Base-by-base conservation (phyloP, 2,113 vertebrate genomes). In the Cariama cristata region DNA sequence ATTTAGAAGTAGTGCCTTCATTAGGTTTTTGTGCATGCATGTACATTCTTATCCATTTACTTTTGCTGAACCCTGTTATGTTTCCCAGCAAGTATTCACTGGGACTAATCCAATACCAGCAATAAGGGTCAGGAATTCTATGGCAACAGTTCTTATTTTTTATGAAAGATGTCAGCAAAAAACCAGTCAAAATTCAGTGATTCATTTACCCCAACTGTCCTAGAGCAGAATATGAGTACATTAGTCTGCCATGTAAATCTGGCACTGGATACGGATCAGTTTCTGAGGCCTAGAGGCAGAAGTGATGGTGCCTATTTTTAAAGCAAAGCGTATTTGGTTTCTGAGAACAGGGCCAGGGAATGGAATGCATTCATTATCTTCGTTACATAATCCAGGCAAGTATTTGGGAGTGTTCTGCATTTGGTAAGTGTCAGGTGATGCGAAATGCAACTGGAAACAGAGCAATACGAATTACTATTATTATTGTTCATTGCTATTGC, bases 321-420 rank as follows among this genome's bases (percentile, higher is more conserved):
- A 97, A 97, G 92, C 73, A 80, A 92, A 76, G 81, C 85, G 67
- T 85, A 85, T 95, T 92, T 97, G 86, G 88, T 96, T 97, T 97
- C 97, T 98, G 97, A 97, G 93, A 96, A 86, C 59, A 89, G 53
- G 44, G 68, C 59, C 42, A 26, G 66, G 90, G 81, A 96, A 96
- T 95, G 85, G 96, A 95, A 97, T 97, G 79, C 23, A 28, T 94
- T 84, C 72, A 84, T 88, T 94, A 71, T 75, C 69, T 79, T 97
- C 81, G 68, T 83, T 97, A 95, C 96, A 79, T 86, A 92, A 95
- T 81, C 86, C 93, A 94, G 94, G 77, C 96, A 97, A 98, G 71
- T 95, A 71, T 68, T 95, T 95, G 97, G 94, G 96, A 97, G 91
- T 64, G 79, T 91, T 96, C 92, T 92, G 85, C 77, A 69, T 81